Evolutionary conservation across 1,140 invertebrate genomes (phyloP).

Genomic region (Zaprionus ornatus): DNA sequence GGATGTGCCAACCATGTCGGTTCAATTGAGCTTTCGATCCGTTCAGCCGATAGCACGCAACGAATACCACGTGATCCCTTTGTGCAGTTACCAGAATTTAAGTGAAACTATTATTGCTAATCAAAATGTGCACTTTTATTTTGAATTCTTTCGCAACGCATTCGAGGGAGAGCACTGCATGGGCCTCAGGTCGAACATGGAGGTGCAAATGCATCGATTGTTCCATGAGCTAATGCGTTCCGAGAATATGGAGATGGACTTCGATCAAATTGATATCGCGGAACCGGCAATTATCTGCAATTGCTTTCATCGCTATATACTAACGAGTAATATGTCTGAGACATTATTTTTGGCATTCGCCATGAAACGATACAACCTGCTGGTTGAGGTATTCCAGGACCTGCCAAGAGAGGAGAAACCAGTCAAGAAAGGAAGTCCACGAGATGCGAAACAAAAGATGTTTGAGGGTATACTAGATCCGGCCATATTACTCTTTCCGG

Average conservation of each 20-base stretch:
- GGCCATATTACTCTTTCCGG: conserved; percentile 48
- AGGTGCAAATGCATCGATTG: conserved; percentile 46
- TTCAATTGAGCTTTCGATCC: conserved; percentile 55
- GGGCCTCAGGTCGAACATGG: conserved; percentile 50
- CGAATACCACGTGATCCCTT: conserved; percentile 46
- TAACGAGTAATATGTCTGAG: conserved; percentile 47
- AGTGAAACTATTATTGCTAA: conserved; percentile 15
- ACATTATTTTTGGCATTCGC: conserved; percentile 27
- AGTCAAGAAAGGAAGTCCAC: not conserved
- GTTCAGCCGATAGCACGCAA: conserved; percentile 20
- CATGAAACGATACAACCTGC: conserved; percentile 30
- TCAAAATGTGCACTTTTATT: conserved; percentile 41
- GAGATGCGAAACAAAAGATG: conserved; percentile 31
- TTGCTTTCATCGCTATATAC: conserved; percentile 65
- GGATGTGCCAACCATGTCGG: conserved; percentile 18
- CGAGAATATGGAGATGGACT: conserved; percentile 40
- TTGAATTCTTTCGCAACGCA: conserved; percentile 54
- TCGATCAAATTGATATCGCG: conserved; percentile 26
- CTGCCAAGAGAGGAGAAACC: not conserved
- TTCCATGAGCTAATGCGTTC: conserved; percentile 41
- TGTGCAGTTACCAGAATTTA: conserved; percentile 41
- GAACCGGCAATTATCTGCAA: conserved; percentile 62
- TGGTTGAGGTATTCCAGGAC: conserved; percentile 38
- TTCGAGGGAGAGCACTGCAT: conserved; percentile 10
- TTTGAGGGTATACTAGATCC: conserved; percentile 62